Percentiles rank a stretch among this genome's conserved stretches.
Conservation (phyloP, 2,797 vertebrate species). For the Sarcophilus harrisii region DNA sequence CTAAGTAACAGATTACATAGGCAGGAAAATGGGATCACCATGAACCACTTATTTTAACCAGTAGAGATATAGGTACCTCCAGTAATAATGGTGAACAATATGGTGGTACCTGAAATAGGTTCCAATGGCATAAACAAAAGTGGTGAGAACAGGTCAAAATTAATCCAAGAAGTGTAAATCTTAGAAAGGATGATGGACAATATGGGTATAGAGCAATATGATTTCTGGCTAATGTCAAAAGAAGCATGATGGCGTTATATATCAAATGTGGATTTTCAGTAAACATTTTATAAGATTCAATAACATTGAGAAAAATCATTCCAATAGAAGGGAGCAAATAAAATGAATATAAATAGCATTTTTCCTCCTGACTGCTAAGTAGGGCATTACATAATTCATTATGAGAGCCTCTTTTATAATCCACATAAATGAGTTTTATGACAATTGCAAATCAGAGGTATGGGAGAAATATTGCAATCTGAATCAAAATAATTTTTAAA, state of each 20-base stretch:
- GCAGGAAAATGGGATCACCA: neutral
- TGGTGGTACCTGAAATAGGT: neutral
- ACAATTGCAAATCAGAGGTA: slow-evolving; percentile 63
- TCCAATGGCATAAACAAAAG: neutral
- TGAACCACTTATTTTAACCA: neutral
- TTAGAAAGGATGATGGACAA: neutral
- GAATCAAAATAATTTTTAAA: slow-evolving; percentile 70
- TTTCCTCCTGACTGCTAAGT: slow-evolving; percentile 60
- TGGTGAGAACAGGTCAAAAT: slow-evolving; percentile 14
- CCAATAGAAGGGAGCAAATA: slow-evolving; percentile 30
- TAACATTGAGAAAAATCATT: slow-evolving; percentile 58
- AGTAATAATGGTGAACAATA: neutral
- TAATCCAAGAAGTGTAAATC: neutral
- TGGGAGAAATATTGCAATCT: slow-evolving; percentile 67
- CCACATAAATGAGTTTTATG: slow-evolving; percentile 77
- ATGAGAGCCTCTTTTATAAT: slow-evolving; percentile 68
- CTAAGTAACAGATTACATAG: neutral
- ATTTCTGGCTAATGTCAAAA: slow-evolving; percentile 26
- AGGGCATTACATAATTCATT: slow-evolving; percentile 66
- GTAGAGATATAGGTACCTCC: neutral
- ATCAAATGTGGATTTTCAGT: slow-evolving; percentile 32
- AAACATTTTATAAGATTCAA: slow-evolving; percentile 42
- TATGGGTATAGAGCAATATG: neutral
- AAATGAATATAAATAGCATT: slow-evolving; percentile 55
- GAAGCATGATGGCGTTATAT: neutral